Base-by-base conservation (phyloP, 2,888 invertebrate genomes). In the Volucella bombylans region DNA sequence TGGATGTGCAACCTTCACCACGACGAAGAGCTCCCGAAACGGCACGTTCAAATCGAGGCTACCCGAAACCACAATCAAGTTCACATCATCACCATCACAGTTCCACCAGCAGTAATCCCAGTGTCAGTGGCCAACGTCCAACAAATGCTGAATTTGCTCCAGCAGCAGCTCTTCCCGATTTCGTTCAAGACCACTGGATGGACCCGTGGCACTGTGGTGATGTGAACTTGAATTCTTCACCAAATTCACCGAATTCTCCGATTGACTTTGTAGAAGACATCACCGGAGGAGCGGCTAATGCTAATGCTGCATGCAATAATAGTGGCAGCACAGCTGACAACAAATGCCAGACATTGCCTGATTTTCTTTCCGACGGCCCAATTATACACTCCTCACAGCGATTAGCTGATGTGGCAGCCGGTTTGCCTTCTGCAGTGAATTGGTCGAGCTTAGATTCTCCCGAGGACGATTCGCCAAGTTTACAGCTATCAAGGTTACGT, bases 171-270 rank as follows among this genome's bases (percentile, higher is more conserved):
- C 90, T 96, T 87, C 97, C 97, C 0, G 97, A 97, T 90, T 97
- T 97, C 92, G 97, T 97, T 67, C 97, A 97, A 90, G 97, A 97
- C 91, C 97, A 97, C 91, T 94, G 97, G 91, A 93, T 96, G 87
- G 95, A 97, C 49, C 95, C 96, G 88, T 91, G 91, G 90, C 90
- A 90, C 86, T 88, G 88, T 38, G 90, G 90, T 78, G 90, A 90
- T n/a, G 89, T 90, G 87, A 90, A 90, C 77, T 88, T 89, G 1
- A 89, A 89, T 57, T 91, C 92, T 39, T 90, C 91, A 8, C 90
- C 90, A 3, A 91, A 90, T 54, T 91, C 92, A 0, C 88, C 87
- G 2, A 79, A 86, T 49, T 87, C 88, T 1, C 90, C 90, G 0
- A 82, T 89, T 39, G 89, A 89, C 71, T 89, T 89, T 80, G 88